Evolutionary conservation across 2,113 vertebrate species (phyloP), one percentile per base, ranked within the genome.

Genomic region (Colossoma macropomum): DNA sequence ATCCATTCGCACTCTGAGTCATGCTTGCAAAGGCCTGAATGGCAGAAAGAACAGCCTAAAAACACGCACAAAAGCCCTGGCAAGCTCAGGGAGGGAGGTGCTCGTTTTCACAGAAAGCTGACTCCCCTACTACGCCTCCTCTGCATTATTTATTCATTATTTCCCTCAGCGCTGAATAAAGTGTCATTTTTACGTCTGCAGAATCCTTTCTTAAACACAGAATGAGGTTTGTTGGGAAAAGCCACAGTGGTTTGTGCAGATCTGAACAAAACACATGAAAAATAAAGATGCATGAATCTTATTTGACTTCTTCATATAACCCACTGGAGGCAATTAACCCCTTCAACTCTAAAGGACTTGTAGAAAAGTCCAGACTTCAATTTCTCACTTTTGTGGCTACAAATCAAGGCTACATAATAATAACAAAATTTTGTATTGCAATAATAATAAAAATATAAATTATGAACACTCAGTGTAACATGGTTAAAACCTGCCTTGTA

Each of bases 1-100:
- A 75, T 71, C 80, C 28, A 74, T 79, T 81, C 81, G 63, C 50
- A 81, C 50, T 77, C 63, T 84, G 85, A 84, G 68, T 86, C 85
- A 86, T 54, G 52, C 75, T 74, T 32, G 74, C 68, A 68, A 70
- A 63, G 63, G 73, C 85, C 56, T 72, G 54, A 79, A 76, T 72
- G 66, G 73, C 72, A 81, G 30, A 73, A 86, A 34, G 21, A 28
- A 16, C 63, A 75, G 74, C 30, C 74, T 41, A 45, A 62, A 75
- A 60, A 63, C 72, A 28, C 15, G 65, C 30, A 66, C 54, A 59
- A 56, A 34, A 34, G 25, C 28, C 74, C 38, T 74, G 79, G 56
- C 9, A 81, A 32, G 30, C 68, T 71, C 28, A 27, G 16, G 23
- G n/a, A 54, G 80, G 73, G 50, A 38, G 73, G 48, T 19, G 8